phyloP scores from a whole-genome alignment of 2,113 vertebrate species.

The Pan troglodytes region DNA sequence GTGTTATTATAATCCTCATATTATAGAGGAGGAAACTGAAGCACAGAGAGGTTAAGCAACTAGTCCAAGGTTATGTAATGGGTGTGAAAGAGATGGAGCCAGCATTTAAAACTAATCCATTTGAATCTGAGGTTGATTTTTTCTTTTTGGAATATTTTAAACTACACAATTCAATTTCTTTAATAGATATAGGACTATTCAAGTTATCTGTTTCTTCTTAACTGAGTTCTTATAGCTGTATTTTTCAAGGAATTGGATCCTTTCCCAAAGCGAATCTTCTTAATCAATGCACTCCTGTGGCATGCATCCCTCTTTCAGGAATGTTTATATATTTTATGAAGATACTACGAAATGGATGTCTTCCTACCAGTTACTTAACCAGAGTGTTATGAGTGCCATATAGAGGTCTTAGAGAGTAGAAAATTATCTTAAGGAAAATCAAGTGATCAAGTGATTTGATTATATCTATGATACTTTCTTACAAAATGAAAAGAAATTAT shows the following conservation, averaged over 20 bases:
- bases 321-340: not conserved
- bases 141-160: not conserved
- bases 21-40: not conserved
- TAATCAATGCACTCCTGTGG: slow-evolving; percentile 16
- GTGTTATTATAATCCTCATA: not conserved
- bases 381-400: slow-evolving; percentile 4
- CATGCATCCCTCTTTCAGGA: not conserved
- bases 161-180: not conserved
- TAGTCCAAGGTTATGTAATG: not conserved
- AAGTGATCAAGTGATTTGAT: slow-evolving; percentile 46
- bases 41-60: not conserved
- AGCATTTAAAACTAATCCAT: slow-evolving; percentile 23
- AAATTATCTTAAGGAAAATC: slow-evolving; percentile 58
- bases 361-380: slow-evolving; percentile 27
- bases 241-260: slow-evolving; percentile 7
- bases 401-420: slow-evolving; percentile 49
- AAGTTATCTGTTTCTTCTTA: slow-evolving; percentile 52
- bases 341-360: not conserved
- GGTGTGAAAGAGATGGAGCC: not conserved
- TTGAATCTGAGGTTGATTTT: not conserved
- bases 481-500: slow-evolving; percentile 50
- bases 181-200: slow-evolving; percentile 16
- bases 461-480: slow-evolving; percentile 43
- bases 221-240: not conserved
- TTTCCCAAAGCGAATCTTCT: slow-evolving; percentile 46